Evolutionary conservation across 2,113 vertebrate genomes (phyloP).

Genomic region (Trinectes maculatus): DNA sequence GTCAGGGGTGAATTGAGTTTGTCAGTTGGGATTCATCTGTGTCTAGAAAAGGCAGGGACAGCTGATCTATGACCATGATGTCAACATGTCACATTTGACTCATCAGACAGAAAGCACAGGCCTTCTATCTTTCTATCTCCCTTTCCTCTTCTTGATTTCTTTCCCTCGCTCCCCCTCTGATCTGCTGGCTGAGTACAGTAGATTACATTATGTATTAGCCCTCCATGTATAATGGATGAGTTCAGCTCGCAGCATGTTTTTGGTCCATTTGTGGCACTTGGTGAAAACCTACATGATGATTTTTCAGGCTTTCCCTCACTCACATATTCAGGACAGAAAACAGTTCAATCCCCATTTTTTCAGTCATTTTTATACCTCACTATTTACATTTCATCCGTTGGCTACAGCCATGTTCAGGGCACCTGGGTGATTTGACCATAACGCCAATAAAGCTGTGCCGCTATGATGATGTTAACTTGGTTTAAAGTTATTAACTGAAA

Average conservation of each 20-base stretch:
- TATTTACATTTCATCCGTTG: no score
- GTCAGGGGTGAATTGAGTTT: background rate
- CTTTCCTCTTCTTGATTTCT: background rate
- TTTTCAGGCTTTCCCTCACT: background rate
- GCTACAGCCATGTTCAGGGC: background rate
- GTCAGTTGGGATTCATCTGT: slow-evolving; percentile 9
- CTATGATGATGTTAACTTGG: no score
- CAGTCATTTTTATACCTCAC: background rate
- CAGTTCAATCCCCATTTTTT: background rate
- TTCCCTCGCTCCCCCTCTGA: background rate
- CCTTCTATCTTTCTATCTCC: background rate
- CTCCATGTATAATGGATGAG: slow-evolving; percentile 57
- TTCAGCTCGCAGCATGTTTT: slow-evolving; percentile 18
- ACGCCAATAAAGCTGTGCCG: no score
- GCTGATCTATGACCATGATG: slow-evolving; percentile 20
- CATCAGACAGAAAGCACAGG: background rate
- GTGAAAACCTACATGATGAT: slow-evolving; percentile 16
- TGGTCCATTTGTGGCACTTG: slow-evolving; percentile 34
- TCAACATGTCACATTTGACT: slow-evolving; percentile 40
- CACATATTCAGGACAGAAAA: background rate
- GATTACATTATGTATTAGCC: slow-evolving; percentile 37
- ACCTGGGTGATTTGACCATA: no score
- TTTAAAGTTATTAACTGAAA: no score
- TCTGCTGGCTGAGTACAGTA: slow-evolving; percentile 13
- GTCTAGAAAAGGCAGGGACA: slow-evolving; percentile 18